These are phyloP conservation scores for Entomobrya proxima DNA, from an alignment of 2,888 invertebrate genomes.

Conservation along the genomic window DNA sequence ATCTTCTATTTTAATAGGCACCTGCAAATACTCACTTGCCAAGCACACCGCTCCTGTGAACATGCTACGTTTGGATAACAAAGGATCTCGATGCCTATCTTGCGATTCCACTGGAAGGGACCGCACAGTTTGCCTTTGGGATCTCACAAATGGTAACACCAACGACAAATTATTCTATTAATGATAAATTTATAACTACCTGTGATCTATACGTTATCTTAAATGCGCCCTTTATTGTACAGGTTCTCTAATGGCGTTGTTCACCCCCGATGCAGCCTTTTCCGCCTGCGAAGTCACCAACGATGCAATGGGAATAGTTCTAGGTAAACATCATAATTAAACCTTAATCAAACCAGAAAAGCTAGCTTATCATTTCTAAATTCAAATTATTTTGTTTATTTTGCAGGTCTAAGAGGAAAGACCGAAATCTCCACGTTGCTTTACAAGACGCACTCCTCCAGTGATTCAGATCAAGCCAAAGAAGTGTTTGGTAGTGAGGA, in stretches of 20 bases:
- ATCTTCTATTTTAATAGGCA: constrained; percentile 81
- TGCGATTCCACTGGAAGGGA: constrained; percentile 85
- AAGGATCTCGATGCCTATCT: constrained; percentile 86
- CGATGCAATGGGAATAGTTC: constrained; percentile 84
- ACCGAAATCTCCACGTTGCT: constrained; percentile 69
- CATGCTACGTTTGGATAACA: constrained; percentile 84
- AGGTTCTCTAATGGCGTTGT: constrained; percentile 88
- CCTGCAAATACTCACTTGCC: constrained; percentile 86
- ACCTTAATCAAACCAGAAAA: background rate
- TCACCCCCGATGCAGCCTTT: constrained; percentile 86
- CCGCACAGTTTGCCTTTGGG: constrained; percentile 88
- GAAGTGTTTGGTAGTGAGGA: constrained; percentile 72
- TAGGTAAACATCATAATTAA: constrained; percentile 69
- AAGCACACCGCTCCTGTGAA: constrained; percentile 89
- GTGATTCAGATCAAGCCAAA: constrained; percentile 63
- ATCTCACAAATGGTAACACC: constrained; percentile 84
- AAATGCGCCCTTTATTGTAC: constrained; percentile 71
- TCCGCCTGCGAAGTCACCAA: constrained; percentile 87
- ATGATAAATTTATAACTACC: background rate
- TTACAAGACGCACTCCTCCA: constrained; percentile 68
- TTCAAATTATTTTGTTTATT: background rate
- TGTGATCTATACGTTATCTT: background rate
- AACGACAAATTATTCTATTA: background rate
- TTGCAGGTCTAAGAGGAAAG: constrained; percentile 71
- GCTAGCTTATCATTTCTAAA: no score